These are phyloP conservation scores for Thamnophis elegans DNA, from an alignment of 2,797 vertebrate species.

Conservation along the genomic window DNA sequence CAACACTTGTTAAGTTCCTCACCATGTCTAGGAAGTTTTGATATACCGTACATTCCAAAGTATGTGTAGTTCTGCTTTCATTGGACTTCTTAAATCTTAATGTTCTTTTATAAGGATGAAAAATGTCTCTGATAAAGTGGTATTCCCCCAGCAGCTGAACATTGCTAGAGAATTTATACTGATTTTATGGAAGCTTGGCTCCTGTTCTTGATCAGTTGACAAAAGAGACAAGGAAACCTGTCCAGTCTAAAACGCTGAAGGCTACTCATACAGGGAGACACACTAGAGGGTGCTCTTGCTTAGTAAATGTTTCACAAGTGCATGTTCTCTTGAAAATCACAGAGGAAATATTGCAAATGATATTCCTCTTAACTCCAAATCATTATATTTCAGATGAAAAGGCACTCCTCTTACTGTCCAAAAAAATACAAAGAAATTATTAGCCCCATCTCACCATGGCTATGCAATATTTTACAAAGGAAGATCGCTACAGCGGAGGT, in stretches of 20 bases:
- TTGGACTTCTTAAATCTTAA: not conserved
- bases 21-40: slow-evolving; percentile 25
- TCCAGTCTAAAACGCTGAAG: not conserved
- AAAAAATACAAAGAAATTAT: not conserved
- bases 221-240: not conserved
- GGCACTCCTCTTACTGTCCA: not conserved
- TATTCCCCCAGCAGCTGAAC: not conserved
- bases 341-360: not conserved
- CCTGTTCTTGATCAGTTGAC: not conserved
- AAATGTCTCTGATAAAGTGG: not conserved
- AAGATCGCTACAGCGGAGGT: not conserved
- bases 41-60: not conserved
- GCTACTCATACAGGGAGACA: not conserved
- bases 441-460: not conserved
- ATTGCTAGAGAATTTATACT: not conserved
- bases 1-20: slow-evolving; percentile 3
- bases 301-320: not conserved
- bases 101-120: not conserved
- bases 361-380: not conserved
- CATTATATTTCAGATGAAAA: not conserved
- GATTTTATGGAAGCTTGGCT: not conserved
- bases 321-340: not conserved
- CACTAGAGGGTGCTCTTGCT: slow-evolving; percentile 26
- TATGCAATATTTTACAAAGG: not conserved
- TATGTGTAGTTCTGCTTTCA: not conserved